Base-by-base conservation (phyloP, 1,140 invertebrate species). In the Drosophila varians region DNA sequence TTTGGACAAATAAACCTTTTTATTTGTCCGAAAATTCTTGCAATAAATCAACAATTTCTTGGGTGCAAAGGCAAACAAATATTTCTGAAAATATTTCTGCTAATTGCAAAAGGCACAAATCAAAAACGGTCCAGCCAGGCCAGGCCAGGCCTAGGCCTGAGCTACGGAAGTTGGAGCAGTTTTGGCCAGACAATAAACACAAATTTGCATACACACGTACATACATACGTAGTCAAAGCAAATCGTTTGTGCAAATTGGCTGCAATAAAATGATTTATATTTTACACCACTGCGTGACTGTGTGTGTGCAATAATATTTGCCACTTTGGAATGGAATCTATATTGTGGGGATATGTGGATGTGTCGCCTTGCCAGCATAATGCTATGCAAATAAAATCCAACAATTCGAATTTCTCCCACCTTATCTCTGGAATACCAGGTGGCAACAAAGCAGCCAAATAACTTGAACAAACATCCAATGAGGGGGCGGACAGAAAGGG, bases 161-260 rank as follows among this genome's bases (percentile, higher is more conserved):
- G n/a, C n/a, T n/a, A n/a, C n/a, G n/a, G n/a, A n/a, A n/a, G n/a
- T n/a, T n/a, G n/a, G n/a, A n/a, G n/a, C n/a, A 18, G 14, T 48
- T 38, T 49, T 26, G 58, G 26, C 19, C 40, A 71, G 43, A 80
- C 61, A 71, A 61, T 60, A 80, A 74, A 86, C 54, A 84, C 54
- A 72, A 38, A 74, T 77, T 77, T 79, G 76, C 57, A 70, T 69
- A 73, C 48, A 70, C 43, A n/a, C n/a, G n/a, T n/a, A n/a, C n/a
- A n/a, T n/a, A n/a, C n/a, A n/a, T n/a, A n/a, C 21, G 66, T 70
- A 73, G 46, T 61, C 40, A 53, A 69, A 80, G 42, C 72, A 84
- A 84, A 87, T 86, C 82, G 80, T 82, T 86, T 86, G 76, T 80
- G 82, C 82, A 86, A 86, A 86, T 86, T 84, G 82, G 72, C 53